A percentile compares a stretch with the other conserved stretches of the same genome.
Evolutionary conservation across 2,797 vertebrate genomes (phyloP).

Genomic region (Dallia pectoralis): DNA sequence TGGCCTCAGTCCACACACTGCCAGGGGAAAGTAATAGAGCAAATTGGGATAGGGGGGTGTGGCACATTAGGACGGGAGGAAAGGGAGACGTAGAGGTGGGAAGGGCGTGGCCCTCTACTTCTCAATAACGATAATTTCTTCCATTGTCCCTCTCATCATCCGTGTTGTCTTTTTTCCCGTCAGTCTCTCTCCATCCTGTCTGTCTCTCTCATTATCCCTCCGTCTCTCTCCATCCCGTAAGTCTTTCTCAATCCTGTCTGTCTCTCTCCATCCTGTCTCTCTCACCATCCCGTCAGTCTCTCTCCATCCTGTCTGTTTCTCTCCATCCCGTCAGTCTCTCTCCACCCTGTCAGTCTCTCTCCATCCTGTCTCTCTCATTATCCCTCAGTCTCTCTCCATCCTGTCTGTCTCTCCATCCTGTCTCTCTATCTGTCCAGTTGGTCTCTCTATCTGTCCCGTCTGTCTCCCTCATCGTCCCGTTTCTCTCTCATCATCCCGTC

Average conservation of each 20-base stretch:
- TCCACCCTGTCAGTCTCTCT: constrained; percentile 52
- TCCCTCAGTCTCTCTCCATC: background rate
- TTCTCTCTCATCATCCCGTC: background rate
- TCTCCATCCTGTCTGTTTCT: too few species aligned
- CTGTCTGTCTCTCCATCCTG: background rate
- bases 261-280: background rate
- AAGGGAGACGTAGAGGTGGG: background rate
- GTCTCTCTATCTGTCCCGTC: constrained; percentile 12
- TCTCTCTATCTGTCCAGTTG: too few species aligned
- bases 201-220: constrained; percentile 13
- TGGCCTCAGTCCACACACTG: constrained; percentile 30
- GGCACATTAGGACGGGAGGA: constrained; percentile 4
- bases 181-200: background rate
- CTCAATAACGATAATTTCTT: background rate
- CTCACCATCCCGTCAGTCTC: too few species aligned
- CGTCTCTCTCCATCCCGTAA: constrained; percentile 3
- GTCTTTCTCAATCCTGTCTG: background rate
- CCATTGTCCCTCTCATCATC: background rate
- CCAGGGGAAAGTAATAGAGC: constrained; percentile 52
- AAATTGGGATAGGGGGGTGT: constrained; percentile 41
- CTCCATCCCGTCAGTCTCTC: too few species aligned
- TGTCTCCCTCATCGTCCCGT: constrained; percentile 14
- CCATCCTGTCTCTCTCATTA: background rate
- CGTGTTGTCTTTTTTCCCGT: background rate
- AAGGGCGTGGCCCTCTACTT: background rate